These are phyloP conservation scores for Brachionus sp. DNA, from an alignment of 1,140 invertebrate species.

Conservation along the genomic window DNA sequence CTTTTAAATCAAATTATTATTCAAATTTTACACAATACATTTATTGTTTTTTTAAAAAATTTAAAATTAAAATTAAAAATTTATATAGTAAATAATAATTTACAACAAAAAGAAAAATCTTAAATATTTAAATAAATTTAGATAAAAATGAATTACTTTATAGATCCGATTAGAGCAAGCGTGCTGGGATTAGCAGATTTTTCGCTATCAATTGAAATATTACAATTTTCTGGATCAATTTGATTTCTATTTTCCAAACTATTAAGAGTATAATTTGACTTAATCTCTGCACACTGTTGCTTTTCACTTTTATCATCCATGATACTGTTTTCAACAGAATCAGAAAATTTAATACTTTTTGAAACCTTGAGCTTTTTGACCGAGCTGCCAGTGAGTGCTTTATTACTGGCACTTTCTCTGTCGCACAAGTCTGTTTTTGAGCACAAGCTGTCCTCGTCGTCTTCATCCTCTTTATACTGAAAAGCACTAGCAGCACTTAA, in stretches of 20 bases:
- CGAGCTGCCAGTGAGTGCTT: neutral
- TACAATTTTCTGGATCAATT: neutral
- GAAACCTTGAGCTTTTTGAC: conserved; percentile 5
- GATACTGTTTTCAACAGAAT: neutral
- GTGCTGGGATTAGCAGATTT: conserved; percentile 20
- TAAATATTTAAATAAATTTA: neutral
- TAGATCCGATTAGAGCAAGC: neutral
- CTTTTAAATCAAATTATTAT: too few species aligned
- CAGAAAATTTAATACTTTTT: conserved; percentile 22
- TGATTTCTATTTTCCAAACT: neutral
- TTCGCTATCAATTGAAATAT: conserved; percentile 21
- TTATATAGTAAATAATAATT: too few species aligned
- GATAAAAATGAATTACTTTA: conserved; percentile 25
- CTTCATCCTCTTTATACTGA: conserved; percentile 6
- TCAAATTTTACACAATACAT: too few species aligned
- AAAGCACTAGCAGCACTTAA: conserved; percentile 14
- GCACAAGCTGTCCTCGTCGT: neutral
- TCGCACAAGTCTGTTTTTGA: conserved; percentile 8
- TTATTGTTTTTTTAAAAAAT: too few species aligned
- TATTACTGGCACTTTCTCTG: conserved; percentile 14
- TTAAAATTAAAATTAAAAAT: too few species aligned
- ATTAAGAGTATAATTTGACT: conserved; percentile 36
- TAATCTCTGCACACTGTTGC: neutral
- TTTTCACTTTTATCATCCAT: neutral
- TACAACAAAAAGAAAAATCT: neutral